Evolutionary conservation across 2,113 vertebrate genomes (phyloP).

Genomic region (Macquaria ambigua): DNA sequence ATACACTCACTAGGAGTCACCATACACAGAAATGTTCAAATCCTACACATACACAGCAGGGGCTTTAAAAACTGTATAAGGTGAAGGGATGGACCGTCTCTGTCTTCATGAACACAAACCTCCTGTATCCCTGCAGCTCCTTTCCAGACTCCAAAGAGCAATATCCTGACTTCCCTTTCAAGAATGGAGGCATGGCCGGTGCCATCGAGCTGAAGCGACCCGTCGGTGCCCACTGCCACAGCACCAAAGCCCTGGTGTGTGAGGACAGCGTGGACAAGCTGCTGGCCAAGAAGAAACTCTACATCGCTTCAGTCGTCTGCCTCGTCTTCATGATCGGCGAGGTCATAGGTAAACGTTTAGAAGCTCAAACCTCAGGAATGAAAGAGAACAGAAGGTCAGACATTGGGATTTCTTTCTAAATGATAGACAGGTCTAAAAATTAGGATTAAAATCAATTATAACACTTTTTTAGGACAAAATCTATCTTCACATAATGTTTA

Average conservation of each 20-base stretch:
- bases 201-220: conserved; percentile 83
- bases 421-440: too few relatives aligned
- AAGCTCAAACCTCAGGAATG: background rate
- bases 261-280: conserved; percentile 79
- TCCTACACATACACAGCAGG: too few relatives aligned
- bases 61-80: background rate
- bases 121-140: conserved; percentile 68
- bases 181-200: conserved; percentile 75
- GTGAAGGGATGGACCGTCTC: background rate
- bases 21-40: too few relatives aligned
- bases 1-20: too few relatives aligned
- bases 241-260: conserved; percentile 32
- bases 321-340: conserved; percentile 96
- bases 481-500: too few relatives aligned
- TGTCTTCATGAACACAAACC: background rate
- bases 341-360: conserved; percentile 84
- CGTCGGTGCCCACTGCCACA: conserved; percentile 80
- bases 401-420: too few relatives aligned
- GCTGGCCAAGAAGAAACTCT: conserved; percentile 90
- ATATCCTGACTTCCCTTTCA: conserved; percentile 70
- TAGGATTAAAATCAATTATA: too few relatives aligned
- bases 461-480: too few relatives aligned
- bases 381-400: background rate
- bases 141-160: conserved; percentile 81
- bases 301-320: conserved; percentile 91